Conservation (phyloP, 1,140 invertebrate species). For the Heliconius melpomene region DNA sequence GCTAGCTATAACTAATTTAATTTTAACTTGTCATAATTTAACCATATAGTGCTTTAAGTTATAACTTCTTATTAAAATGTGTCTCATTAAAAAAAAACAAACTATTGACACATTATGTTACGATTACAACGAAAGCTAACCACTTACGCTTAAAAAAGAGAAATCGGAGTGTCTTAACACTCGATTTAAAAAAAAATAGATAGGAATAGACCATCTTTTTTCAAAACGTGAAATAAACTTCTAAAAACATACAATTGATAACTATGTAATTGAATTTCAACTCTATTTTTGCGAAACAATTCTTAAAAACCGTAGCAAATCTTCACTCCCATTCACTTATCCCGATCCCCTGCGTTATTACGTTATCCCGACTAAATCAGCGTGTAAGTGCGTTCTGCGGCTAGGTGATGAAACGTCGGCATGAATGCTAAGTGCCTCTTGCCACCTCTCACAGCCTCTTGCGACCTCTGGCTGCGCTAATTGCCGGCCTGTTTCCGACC, state of each 20-base stretch:
- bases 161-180: no score
- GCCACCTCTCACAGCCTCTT: constrained; percentile 40
- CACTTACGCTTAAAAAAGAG: no score
- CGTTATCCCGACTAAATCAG: constrained; percentile 40
- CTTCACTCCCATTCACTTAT: constrained; percentile 35
- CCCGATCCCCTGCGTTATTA: constrained; percentile 31
- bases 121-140: no score
- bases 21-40: no score
- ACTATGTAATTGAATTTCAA: background rate
- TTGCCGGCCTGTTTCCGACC: constrained; percentile 49
- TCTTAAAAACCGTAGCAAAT: constrained; percentile 9
- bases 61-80: no score
- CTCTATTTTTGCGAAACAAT: background rate
- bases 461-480: constrained; percentile 50
- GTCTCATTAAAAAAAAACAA: no score
- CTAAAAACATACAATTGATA: background rate
- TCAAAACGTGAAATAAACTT: no score
- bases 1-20: background rate
- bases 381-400: constrained; percentile 37
- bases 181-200: no score
- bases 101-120: no score
- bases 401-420: constrained; percentile 39
- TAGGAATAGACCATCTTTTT: no score
- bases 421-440: constrained; percentile 57
- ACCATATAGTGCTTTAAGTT: no score